Base-by-base conservation (phyloP, 2,113 vertebrate species). In the Triplophysa dalaica region DNA sequence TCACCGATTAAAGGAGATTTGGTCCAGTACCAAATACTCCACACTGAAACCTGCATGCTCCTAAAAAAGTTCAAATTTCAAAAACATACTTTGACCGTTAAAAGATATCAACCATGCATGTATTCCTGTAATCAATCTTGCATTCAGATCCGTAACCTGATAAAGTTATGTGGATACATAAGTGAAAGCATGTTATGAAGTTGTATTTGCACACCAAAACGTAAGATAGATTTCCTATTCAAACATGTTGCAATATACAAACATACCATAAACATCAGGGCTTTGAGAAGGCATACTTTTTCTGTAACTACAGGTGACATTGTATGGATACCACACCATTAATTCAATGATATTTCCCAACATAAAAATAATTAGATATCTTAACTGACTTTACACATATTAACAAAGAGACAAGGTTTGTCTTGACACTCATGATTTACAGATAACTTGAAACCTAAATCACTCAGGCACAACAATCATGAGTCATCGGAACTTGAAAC, bases 51-150 rank as follows among this genome's bases (percentile, higher is more conserved):
- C 54, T 11, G 2, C 2, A n/a, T 21, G 8, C 19, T n/a, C 54
- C n/a, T 17, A 7, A 0, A 2, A 70, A 48, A 19, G 58, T 62
- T 75, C 73, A 75, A 16, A 12, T 75, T n/a, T n/a, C n/a, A 43
- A 43, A 29, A 77, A 70, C 24, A 19, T 52, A 50, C 60, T 33
- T 64, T 70, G 52, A 69, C 16, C 29, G 63, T n/a, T 78, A 48
- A 74, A 63, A 54, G 1, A 69, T 58, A 21, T 70, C 33, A 9
- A 58, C 3, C 29, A 4, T 29, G 62, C 21, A 21, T 66, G 48
- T 41, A 45, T 16, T 17, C 6, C 21, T 21, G 17, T 43, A 73
- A 73, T 61, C 72, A 75, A 48, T 26, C 73, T 62, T 63, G 29
- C 70, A 43, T 56, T 74, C 54, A 61, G 41, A 75, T 63, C 48